Evolutionary conservation across 2,888 invertebrate genomes (phyloP), one percentile per base, ranked within the genome.

Genomic region (Nymphalis c-album): DNA sequence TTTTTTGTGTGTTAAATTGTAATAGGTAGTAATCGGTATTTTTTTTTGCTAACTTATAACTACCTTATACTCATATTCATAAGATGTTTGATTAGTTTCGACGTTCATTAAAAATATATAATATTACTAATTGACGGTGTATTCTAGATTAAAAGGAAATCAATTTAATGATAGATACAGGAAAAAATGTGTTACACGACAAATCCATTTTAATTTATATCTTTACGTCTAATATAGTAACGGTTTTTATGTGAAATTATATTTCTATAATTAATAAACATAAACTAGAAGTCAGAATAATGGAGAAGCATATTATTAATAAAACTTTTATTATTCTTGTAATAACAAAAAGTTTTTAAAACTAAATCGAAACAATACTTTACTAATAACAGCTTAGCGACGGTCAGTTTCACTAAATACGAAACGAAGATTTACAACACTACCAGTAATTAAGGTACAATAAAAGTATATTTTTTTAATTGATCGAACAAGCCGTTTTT

Each of bases 121-220:
- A 55, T 31, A 31, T 55, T 17, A 16, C 53, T 55, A 55, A 55
- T 55, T 55, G 31, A 51, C 22, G 22, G 16, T 16, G 17, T 31
- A 55, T n/a, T 17, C 17, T 55, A 55, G n/a, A 55, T 55, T n/a
- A n/a, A 22, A 26, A 55, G 53, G 53, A 55, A 55, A 55, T 31
- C n/a, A 13, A 1, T 17, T 55, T 55, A 31, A 58, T 58, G 40
- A 58, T 40, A 58, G 45, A 18, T 58, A 20, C 18, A 10, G 16
- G 18, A 18, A 40, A 58, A 58, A 58, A 58, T 10, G 3, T n/a
- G 22, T 40, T 16, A 58, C 58, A 58, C 40, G 58, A 45, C 58
- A 58, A 40, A 40, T 58, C 58, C 40, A 58, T 58, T 45, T 58
- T 18, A 58, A 20, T 40, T 58, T 58, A 40, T 20, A 20, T 58